Evolutionary conservation across 2,888 invertebrate genomes (phyloP).

Genomic region (Oscheius sp.): DNA sequence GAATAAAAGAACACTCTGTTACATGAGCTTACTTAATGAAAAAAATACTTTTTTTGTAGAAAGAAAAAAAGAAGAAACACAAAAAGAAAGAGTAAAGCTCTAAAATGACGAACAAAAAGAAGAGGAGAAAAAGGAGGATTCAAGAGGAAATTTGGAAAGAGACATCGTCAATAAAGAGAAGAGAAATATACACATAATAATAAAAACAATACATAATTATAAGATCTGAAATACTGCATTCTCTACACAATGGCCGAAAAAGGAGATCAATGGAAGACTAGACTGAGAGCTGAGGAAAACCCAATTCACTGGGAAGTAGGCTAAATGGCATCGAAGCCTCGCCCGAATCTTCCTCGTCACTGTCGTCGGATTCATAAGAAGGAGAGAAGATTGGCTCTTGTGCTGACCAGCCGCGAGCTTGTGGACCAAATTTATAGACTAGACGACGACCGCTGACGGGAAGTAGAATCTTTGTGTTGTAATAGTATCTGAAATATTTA

Average conservation of each 20-base stretch:
- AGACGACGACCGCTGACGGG: conserved; percentile 74
- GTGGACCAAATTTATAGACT: conserved; percentile 73
- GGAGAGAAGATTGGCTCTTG: conserved; percentile 31
- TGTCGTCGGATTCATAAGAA: conserved; percentile 29
- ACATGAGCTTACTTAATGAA: conserved; percentile 17
- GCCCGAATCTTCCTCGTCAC: conserved; percentile 30
- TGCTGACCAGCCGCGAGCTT: conserved; percentile 73
- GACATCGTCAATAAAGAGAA: neutral
- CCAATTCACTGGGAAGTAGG: conserved; percentile 27
- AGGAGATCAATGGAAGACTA: conserved; percentile 38
- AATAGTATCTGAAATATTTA: conserved; percentile 68
- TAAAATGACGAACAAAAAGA: conserved; percentile 22
- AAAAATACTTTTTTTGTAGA: no score
- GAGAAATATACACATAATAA: conserved; percentile 19
- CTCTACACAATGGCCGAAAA: conserved; percentile 31
- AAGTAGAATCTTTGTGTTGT: conserved; percentile 73
- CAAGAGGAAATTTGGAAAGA: conserved; percentile 2
- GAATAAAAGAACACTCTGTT: conserved; percentile 13
- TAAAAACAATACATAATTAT: conserved; percentile 2
- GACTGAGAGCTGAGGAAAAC: conserved; percentile 35
- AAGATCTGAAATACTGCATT: conserved; percentile 24
- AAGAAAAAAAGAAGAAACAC: neutral
- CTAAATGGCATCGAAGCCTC: conserved; percentile 10
- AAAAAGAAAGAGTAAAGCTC: conserved; percentile 18
- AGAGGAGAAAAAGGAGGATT: neutral